Evolutionary conservation across 2,113 vertebrate genomes (phyloP).

Genomic region (Ochotona princeps): DNA sequence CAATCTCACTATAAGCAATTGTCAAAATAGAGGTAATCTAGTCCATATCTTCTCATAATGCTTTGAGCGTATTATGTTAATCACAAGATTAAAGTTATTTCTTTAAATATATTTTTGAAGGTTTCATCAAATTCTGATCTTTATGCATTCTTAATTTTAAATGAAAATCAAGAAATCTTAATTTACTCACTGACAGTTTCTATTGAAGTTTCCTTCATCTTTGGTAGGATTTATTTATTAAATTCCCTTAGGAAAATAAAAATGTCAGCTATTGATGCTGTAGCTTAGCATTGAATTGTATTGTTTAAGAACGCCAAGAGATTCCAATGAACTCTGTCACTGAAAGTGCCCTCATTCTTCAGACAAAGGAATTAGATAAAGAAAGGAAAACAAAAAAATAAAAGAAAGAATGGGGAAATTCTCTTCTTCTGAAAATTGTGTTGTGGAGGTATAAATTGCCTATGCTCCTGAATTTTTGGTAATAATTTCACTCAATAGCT

Average conservation of each 20-base stretch:
- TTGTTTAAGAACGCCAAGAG: constrained; percentile 44
- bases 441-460: not conserved
- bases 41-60: not conserved
- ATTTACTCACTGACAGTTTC: constrained; percentile 38
- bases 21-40: not conserved
- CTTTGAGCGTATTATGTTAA: not conserved
- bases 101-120: constrained; percentile 42
- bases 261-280: constrained; percentile 34
- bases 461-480: not conserved
- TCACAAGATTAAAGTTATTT: not conserved
- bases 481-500: constrained; percentile 14
- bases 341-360: not conserved
- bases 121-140: not conserved
- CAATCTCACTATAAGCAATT: not conserved
- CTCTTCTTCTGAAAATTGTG: constrained; percentile 18
- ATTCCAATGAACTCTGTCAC: constrained; percentile 40
- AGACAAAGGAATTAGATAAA: constrained; percentile 42
- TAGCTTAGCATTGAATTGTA: constrained; percentile 50
- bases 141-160: constrained; percentile 40
- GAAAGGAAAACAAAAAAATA: not conserved
- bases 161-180: constrained; percentile 20
- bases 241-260: constrained; percentile 21
- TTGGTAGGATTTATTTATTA: constrained; percentile 59
- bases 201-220: not conserved
- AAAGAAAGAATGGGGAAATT: constrained; percentile 1